Conservation (phyloP, 2,888 invertebrate species). For the Lepidochitona cinerea region DNA sequence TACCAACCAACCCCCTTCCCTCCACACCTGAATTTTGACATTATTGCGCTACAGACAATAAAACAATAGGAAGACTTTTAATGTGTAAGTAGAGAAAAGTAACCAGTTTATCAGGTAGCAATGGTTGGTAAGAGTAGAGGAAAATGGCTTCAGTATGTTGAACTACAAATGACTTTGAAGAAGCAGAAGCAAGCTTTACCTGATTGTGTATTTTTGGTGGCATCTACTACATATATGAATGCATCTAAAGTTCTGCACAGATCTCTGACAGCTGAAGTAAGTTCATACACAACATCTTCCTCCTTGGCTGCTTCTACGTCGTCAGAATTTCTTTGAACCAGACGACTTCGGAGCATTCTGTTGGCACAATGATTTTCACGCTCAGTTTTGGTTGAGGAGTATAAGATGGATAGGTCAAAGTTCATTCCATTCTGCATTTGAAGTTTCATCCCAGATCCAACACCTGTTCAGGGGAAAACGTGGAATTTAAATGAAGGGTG, state of each 20-base stretch:
- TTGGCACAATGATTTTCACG: conserved; percentile 34
- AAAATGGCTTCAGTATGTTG: too few relatives aligned
- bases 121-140: too few relatives aligned
- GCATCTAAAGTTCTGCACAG: conserved; percentile 64
- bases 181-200: conserved; percentile 33
- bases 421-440: conserved; percentile 39
- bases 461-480: conserved; percentile 39
- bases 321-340: conserved; percentile 32
- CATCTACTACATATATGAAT: conserved; percentile 66
- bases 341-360: conserved; percentile 41
- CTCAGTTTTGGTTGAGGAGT: conserved; percentile 51
- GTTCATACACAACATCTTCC: conserved; percentile 36
- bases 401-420: conserved; percentile 55
- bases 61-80: too few relatives aligned
- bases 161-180: neutral
- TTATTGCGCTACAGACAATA: too few relatives aligned
- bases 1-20: too few relatives aligned
- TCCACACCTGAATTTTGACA: too few relatives aligned
- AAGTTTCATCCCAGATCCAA: conserved; percentile 56
- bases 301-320: conserved; percentile 3
- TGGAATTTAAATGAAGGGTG: too few relatives aligned
- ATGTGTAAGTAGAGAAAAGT: too few relatives aligned
- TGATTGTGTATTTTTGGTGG: conserved; percentile 35
- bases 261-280: conserved; percentile 57
- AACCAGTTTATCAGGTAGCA: too few relatives aligned